These are phyloP conservation scores for Mechanitis mazaeus DNA, from an alignment of 2,888 invertebrate species.

Conservation along the genomic window DNA sequence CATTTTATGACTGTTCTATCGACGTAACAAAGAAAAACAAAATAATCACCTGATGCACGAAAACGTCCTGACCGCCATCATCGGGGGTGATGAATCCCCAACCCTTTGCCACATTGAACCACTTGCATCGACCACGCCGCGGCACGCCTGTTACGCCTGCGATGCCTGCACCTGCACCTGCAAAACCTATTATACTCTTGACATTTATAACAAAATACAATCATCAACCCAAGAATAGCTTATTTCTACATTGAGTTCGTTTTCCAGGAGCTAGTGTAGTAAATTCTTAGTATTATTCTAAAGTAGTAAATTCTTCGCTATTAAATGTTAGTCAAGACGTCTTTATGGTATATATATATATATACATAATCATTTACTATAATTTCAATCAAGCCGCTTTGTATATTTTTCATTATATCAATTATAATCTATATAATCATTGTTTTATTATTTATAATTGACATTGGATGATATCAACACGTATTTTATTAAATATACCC, in stretches of 20 bases:
- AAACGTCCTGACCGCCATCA: slow-evolving; percentile 93
- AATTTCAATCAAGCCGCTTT: too few species aligned
- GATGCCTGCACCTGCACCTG: slow-evolving; percentile 57
- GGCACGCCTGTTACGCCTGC: slow-evolving; percentile 75
- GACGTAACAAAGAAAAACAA: not conserved
- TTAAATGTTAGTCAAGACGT: too few species aligned
- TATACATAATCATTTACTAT: too few species aligned
- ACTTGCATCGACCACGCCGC: slow-evolving; percentile 90
- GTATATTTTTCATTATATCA: not conserved
- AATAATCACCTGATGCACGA: slow-evolving; percentile 90
- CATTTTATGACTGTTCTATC: too few species aligned
- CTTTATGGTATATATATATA: too few species aligned
- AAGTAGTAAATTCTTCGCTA: too few species aligned
- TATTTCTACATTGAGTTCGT: not conserved
- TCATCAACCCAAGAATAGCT: not conserved
- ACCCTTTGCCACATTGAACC: slow-evolving; percentile 97
- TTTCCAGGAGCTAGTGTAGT: too few species aligned
- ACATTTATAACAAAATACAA: not conserved
- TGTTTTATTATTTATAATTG: not conserved
- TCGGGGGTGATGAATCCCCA: slow-evolving; percentile 96
- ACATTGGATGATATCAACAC: not conserved
- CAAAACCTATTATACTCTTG: slow-evolving; percentile 32
- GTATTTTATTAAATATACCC: slow-evolving; percentile 1
- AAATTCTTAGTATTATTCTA: too few species aligned
- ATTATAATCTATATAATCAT: not conserved